These are phyloP conservation scores for Phallusia fumigata DNA, from an alignment of 23 tunicate species.

Conservation along the genomic window DNA sequence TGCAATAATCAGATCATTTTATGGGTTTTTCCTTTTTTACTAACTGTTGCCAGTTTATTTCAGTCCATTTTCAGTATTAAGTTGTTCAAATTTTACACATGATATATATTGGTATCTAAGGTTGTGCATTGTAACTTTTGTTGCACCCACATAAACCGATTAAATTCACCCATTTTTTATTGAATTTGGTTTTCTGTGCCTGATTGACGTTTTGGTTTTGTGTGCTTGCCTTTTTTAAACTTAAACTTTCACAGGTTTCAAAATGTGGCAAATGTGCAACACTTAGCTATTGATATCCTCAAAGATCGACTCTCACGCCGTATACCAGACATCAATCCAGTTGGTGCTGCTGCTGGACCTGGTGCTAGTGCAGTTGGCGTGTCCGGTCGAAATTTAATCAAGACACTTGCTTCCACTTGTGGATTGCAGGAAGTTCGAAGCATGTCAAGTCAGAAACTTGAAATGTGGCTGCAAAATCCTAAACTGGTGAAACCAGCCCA, in stretches of 20 bases:
- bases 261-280: conserved; percentile 21
- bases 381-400: conserved; percentile 41
- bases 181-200: no score
- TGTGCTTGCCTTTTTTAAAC: no score
- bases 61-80: no score
- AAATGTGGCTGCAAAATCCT: conserved; percentile 87
- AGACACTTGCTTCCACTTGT: conserved; percentile 59
- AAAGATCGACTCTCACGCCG: conserved; percentile 67
- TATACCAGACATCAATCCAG: conserved; percentile 45
- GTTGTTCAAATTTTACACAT: no score
- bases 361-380: conserved; percentile 17
- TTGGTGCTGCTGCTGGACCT: conserved; percentile 37
- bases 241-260: conserved; percentile 56
- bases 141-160: not conserved
- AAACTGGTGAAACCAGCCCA: conserved; percentile 64
- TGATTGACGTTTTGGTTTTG: no score
- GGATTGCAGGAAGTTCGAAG: conserved; percentile 71
- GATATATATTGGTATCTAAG: no score
- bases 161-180: not conserved
- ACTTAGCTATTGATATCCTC: conserved; percentile 47
- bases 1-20: no score
- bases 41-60: no score
- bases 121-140: no score
- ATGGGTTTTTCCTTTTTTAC: no score
- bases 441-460: conserved; percentile 67